Conservation (phyloP, 2,888 invertebrate genomes). For the Drosophila siamana region DNA sequence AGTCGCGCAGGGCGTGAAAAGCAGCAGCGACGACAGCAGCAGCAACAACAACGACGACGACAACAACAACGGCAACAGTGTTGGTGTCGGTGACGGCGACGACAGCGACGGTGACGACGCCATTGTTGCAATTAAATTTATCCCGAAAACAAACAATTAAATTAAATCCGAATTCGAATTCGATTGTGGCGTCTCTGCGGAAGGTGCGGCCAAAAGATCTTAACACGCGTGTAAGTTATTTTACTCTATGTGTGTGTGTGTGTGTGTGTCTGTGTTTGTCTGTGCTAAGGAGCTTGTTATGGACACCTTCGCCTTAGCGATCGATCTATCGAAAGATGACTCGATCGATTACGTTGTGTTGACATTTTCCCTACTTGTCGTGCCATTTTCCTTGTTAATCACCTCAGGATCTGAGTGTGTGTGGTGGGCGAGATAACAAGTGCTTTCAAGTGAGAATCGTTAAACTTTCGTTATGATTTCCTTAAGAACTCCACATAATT, state of each 20-base stretch:
- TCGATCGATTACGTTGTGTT: conserved; percentile 44
- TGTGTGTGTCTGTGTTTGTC: conserved; percentile 14
- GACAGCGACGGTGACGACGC: conserved; percentile 34
- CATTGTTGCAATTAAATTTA: conserved; percentile 62
- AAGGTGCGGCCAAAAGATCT: conserved; percentile 58
- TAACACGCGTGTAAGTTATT: conserved; percentile 50
- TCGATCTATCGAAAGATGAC: conserved; percentile 47
- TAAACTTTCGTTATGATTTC: background rate
- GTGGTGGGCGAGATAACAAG: conserved; percentile 46
- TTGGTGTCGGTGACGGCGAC: background rate
- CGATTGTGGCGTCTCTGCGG: conserved; percentile 33
- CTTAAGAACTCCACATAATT: too few species aligned
- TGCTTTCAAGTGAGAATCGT: conserved; percentile 20
- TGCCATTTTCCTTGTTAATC: conserved; percentile 42
- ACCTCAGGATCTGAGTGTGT: conserved; percentile 11
- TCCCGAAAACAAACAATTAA: conserved; percentile 60
- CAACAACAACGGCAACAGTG: background rate
- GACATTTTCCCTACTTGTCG: conserved; percentile 49
- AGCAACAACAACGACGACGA: conserved; percentile 6
- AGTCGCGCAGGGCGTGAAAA: conserved; percentile 51
- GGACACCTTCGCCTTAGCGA: conserved; percentile 29
- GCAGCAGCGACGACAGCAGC: conserved; percentile 4
- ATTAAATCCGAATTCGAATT: conserved; percentile 50
- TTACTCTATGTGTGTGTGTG: background rate
- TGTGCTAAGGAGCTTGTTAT: conserved; percentile 28